phyloP scores from a whole-genome alignment of 2,113 vertebrate species.

The Puma concolor region DNA sequence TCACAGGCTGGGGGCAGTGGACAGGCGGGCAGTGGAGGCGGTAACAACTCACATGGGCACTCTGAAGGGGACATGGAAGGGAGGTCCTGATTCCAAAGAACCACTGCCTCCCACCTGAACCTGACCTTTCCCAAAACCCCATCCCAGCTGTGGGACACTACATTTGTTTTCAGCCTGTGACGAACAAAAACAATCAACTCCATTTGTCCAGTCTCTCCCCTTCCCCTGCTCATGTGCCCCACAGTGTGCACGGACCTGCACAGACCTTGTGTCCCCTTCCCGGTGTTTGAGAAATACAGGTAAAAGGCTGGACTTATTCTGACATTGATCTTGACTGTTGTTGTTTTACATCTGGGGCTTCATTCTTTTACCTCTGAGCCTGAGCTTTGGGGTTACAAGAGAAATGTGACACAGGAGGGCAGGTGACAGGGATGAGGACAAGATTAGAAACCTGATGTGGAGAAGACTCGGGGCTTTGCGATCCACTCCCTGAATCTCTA shows the following conservation, averaged over 20 bases:
- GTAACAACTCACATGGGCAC: constrained; percentile 92
- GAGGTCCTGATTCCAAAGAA: constrained; percentile 11
- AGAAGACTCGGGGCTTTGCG: background rate
- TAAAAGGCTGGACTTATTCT: background rate
- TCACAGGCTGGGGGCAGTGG: constrained; percentile 90
- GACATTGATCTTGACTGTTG: background rate
- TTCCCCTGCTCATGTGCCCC: background rate
- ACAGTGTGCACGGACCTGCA: background rate
- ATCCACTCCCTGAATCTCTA: background rate
- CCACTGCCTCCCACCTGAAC: background rate
- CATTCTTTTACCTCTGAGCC: background rate
- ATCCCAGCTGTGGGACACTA: background rate
- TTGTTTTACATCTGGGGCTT: background rate
- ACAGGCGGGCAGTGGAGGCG: constrained; percentile 93
- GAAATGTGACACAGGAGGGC: background rate
- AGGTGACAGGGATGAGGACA: background rate
- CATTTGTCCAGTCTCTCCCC: background rate
- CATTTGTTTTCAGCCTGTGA: background rate
- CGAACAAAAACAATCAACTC: background rate
- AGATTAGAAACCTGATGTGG: background rate
- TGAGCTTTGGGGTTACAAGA: background rate
- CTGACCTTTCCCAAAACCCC: background rate
- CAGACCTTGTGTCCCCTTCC: background rate
- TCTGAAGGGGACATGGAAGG: constrained; percentile 82
- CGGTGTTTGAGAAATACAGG: background rate